Evolutionary conservation across 1,140 invertebrate genomes (phyloP).

Genomic region (Phortica variegata): DNA sequence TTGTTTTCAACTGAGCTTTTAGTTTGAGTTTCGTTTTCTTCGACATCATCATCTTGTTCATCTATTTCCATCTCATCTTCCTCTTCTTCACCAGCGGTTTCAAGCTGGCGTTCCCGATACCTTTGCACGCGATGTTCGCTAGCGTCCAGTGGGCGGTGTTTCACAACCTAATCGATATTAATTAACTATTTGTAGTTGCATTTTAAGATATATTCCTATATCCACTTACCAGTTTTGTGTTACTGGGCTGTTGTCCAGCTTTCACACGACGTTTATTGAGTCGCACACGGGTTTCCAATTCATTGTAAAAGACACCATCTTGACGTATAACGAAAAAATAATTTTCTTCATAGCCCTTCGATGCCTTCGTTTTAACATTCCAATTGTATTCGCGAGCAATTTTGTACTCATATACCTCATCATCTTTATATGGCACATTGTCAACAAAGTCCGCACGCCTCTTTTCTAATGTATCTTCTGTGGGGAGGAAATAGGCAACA

Average conservation of each 20-base stretch:
- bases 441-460: constrained; percentile 77
- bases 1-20: constrained; percentile 43
- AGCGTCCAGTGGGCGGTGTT: constrained; percentile 84
- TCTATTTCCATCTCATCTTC: constrained; percentile 69
- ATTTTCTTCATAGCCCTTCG: constrained; percentile 97
- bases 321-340: constrained; percentile 94
- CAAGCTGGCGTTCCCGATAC: constrained; percentile 81
- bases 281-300: constrained; percentile 92
- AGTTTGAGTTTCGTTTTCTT: constrained; percentile 62
- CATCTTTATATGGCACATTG: constrained; percentile 82
- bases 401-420: constrained; percentile 92
- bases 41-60: constrained; percentile 68
- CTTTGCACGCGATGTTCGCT: constrained; percentile 85
- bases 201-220: neutral
- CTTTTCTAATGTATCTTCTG: constrained; percentile 88
- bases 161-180: constrained; percentile 76
- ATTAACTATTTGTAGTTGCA: no score
- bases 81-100: constrained; percentile 81
- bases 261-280: constrained; percentile 87
- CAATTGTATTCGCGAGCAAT: constrained; percentile 96
- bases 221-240: constrained; percentile 62
- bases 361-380: constrained; percentile 98
- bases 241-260: constrained; percentile 65
- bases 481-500: constrained; percentile 96
- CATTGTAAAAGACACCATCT: constrained; percentile 94